Evolutionary conservation across 2,113 vertebrate genomes (phyloP), one percentile per base, ranked within the genome.

Genomic region (Carollia perspicillata): DNA sequence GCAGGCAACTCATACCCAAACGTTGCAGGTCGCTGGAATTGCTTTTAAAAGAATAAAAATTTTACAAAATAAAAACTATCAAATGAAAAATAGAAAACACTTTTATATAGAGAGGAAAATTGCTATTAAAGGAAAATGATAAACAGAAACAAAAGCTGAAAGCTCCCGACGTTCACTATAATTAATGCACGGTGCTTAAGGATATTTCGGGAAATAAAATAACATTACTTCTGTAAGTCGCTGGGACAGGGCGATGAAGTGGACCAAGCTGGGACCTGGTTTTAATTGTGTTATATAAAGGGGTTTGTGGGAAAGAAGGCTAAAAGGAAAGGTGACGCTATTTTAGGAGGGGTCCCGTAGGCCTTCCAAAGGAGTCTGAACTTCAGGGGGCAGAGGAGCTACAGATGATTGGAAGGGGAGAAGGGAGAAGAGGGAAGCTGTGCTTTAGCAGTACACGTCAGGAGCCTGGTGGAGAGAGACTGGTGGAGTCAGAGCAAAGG

Each of bases 111-210:
- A 81, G 42, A 65, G 3, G 68, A 72, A 95, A 75, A 71, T 55
- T 51, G 35, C 4, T 69, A 71, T 94, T 66, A 58, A 93, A 80
- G 37, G 49, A 35, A 71, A 89, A 37, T 65, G 58, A 63, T 51
- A 94, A 66, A 85, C 2, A 40, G 84, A 94, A 96, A 72, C 66
- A 77, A 49, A 60, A 37, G 30, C 23, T 86, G 12, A 95, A 90
- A 60, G 49, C 66, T 89, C 40, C 55, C 83, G 51, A 0, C 49
- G 53, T 75, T 55, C 47, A 37, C 51, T 80, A 51, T 2, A 71
- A 18, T 33, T 16, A n/a, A 44, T 60, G 8, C 53, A 44, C 7
- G 33, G 71, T 35, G 20, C 49, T 84, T 92, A 89, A 69, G 30
- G 33, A 60, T 81, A 44, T 77, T 63, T 33, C 1, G 47, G 37